Percentiles rank a stretch among this genome's conserved stretches.
Conservation (phyloP, 1,140 invertebrate species). For the Vanessa tameamea region DNA sequence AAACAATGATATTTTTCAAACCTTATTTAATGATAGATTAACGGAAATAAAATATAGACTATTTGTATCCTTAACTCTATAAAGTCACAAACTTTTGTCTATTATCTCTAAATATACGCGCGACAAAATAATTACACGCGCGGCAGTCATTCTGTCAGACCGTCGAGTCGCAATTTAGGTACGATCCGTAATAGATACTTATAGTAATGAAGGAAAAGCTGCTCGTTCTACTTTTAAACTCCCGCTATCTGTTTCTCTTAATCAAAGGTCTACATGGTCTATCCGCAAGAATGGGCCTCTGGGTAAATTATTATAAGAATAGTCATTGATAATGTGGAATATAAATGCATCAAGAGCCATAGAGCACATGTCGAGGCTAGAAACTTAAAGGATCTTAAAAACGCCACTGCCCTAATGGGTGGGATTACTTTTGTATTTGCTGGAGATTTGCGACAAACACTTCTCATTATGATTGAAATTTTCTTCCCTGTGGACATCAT, state of each 20-base stretch:
- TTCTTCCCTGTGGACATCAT: conserved; percentile 22
- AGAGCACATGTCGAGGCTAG: conserved; percentile 29
- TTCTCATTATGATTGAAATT: conserved; percentile 34
- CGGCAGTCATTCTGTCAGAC: too few species aligned
- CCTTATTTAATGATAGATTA: too few species aligned
- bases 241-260: conserved; percentile 25
- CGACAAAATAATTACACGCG: too few species aligned
- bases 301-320: conserved; percentile 51
- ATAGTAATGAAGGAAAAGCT: not conserved
- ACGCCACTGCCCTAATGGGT: conserved; percentile 12
- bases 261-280: conserved; percentile 51
- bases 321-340: conserved; percentile 49
- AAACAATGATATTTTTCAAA: too few species aligned
- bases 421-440: conserved; percentile 31
- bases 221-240: conserved; percentile 40
- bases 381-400: conserved; percentile 14
- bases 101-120: too few species aligned
- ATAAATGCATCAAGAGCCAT: conserved; percentile 45
- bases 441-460: conserved; percentile 26
- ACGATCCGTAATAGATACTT: too few species aligned
- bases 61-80: too few species aligned
- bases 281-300: conserved; percentile 54
- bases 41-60: too few species aligned
- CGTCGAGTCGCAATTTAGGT: too few species aligned
- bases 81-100: too few species aligned